Evolutionary conservation across 2,113 vertebrate genomes (phyloP).

Genomic region (Deroptyus accipitrinus): DNA sequence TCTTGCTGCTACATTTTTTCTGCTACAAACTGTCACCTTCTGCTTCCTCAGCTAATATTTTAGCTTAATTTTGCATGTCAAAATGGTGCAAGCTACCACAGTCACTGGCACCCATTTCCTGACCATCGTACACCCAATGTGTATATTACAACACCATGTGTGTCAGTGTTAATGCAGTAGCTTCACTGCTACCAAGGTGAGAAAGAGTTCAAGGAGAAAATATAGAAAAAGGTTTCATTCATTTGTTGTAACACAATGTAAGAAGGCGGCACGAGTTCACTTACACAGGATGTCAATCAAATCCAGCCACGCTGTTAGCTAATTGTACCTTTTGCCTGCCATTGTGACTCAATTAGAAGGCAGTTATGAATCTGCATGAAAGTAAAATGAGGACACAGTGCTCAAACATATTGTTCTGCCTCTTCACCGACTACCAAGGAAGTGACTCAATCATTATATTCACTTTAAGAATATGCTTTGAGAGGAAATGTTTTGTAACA

Average conservation of each 20-base stretch:
- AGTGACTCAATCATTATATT: conserved; percentile 23
- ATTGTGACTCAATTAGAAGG: conserved; percentile 36
- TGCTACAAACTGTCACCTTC: conserved; percentile 38
- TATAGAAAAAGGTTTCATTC: neutral
- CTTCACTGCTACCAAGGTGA: conserved; percentile 7
- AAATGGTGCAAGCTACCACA: neutral
- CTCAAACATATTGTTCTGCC: conserved; percentile 17
- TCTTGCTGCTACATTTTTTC: conserved; percentile 37
- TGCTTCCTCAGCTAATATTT: conserved; percentile 43
- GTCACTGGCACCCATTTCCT: conserved; percentile 6
- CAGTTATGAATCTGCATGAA: conserved; percentile 41
- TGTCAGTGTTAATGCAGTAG: neutral
- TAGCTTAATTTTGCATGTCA: conserved; percentile 43
- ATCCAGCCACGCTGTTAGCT: neutral
- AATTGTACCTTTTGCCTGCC: conserved; percentile 14
- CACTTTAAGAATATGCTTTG: conserved; percentile 7
- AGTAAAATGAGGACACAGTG: conserved; percentile 7
- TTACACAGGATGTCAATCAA: neutral
- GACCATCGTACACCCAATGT: neutral
- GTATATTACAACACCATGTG: neutral
- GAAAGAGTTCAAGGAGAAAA: conserved; percentile 27
- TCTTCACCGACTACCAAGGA: conserved; percentile 31
- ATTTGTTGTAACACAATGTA: neutral
- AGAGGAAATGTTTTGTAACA: conserved; percentile 28
- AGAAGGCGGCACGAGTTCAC: neutral